phyloP scores from a whole-genome alignment of 2,888 invertebrate species.

The Operophtera brumata region DNA sequence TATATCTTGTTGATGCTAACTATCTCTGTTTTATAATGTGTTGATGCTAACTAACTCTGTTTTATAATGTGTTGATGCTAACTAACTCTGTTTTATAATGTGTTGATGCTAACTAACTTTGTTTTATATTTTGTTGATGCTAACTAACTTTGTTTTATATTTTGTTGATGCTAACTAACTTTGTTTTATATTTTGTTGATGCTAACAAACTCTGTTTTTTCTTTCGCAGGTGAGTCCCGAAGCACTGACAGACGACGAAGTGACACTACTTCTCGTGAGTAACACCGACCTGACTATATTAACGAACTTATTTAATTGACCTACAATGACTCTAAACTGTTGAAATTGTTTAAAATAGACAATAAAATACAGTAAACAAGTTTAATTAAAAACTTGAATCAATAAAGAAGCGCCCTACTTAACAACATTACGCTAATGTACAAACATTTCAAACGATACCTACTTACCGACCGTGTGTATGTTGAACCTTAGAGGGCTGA shows the following conservation, averaged over 20 bases:
- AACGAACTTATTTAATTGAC: neutral
- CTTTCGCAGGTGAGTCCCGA: constrained; percentile 67
- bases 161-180: neutral
- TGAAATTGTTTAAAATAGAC: neutral
- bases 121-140: no score
- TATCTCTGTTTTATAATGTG: no score
- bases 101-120: no score
- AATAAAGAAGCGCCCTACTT: constrained; percentile 1
- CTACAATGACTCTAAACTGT: neutral
- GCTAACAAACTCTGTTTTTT: constrained; percentile 17
- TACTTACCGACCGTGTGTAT: constrained; percentile 4
- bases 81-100: no score
- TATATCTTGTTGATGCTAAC: no score
- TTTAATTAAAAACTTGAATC: constrained; percentile 10
- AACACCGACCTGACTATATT: neutral
- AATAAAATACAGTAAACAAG: neutral
- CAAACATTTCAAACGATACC: constrained; percentile 22
- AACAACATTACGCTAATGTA: constrained; percentile 17
- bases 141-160: constrained; percentile 6
- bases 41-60: no score
- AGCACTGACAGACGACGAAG: constrained; percentile 46
- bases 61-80: no score
- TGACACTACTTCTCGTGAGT: constrained; percentile 46
- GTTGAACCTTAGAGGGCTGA: no score
- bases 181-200: neutral